Evolutionary conservation across 2,888 invertebrate species (phyloP), one percentile per base, ranked within the genome.

Genomic region (Mythimna loreyi): DNA sequence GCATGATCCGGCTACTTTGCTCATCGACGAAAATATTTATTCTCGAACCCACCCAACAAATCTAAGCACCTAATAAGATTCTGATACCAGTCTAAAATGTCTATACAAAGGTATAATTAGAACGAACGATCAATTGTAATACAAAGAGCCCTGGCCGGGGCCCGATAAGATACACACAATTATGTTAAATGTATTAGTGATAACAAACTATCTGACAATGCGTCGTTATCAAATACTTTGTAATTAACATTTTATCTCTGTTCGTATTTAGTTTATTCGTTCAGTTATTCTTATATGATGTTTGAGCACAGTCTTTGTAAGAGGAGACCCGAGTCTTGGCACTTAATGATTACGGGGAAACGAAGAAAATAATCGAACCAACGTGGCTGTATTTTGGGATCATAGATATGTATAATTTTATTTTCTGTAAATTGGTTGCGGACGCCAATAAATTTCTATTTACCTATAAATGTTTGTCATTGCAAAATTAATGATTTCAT

Each of bases 181-280:
- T 72, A 84, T 70, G 73, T 84, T 77, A 73, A 77, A 78, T 82
- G 60, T 76, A 84, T 83, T 58, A 75, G 56, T 74, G 83, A 84
- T 82, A 81, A 75, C 73, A 67, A 66, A 66, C 67, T 82, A 83
- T 83, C 84, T 72, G 82, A 84, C 83, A 82, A 82, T 74, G 70
- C 68, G 69, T 66, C 53, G 61, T 78, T 84, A 84, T 84, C 83
- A 58, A 57, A 68, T 72, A 76, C 75, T 83, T 72, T 76, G 80
- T 80, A 83, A 81, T 75, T 83, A 76, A 66, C 49, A 58, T 71
- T 57, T 83, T 82, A 83, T 85, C 79, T 78, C 21, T 68, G 69
- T 66, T 70, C 68, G 57, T 80, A 78, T 80, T 78, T 77, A 65
- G 65, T 68, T 67, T 55, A 66, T 80, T 72, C 43, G 57, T 50